Conservation (phyloP, 2,113 vertebrate genomes). For the Callipepla californica region DNA sequence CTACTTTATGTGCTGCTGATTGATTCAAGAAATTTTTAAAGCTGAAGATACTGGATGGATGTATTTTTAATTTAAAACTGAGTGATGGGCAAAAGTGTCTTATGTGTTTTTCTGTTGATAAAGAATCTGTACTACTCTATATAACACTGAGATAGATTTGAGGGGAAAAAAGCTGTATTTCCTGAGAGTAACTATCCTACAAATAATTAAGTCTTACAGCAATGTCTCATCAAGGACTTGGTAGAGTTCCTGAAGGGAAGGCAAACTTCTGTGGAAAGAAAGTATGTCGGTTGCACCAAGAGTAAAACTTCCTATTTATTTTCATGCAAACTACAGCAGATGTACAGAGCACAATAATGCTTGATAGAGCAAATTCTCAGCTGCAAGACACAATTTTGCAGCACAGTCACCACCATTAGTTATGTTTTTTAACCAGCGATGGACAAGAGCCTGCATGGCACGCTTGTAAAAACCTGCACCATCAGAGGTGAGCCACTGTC, state of each 20-base stretch:
- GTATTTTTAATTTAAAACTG: conserved; percentile 69
- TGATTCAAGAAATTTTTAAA: conserved; percentile 72
- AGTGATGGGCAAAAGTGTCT: conserved; percentile 61
- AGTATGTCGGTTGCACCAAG: not conserved
- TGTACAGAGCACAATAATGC: no score
- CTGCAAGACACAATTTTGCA: no score
- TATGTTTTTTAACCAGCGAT: no score
- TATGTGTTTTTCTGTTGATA: conserved; percentile 41
- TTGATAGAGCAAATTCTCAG: no score
- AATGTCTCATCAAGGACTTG: not conserved
- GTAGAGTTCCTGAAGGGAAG: not conserved
- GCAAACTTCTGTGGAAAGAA: not conserved
- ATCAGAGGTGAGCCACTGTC: no score
- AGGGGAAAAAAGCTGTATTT: not conserved
- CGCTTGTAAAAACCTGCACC: no score
- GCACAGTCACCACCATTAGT: no score
- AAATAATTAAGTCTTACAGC: not conserved
- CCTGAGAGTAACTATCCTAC: not conserved
- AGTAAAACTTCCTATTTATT: no score
- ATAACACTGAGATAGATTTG: not conserved
- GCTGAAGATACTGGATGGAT: conserved; percentile 61
- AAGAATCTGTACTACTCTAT: not conserved
- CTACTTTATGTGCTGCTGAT: conserved; percentile 59
- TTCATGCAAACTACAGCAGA: no score
- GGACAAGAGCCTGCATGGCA: no score